Base-by-base conservation (phyloP, 2,797 vertebrate species). In the Pipistrellus pygmaeus region DNA sequence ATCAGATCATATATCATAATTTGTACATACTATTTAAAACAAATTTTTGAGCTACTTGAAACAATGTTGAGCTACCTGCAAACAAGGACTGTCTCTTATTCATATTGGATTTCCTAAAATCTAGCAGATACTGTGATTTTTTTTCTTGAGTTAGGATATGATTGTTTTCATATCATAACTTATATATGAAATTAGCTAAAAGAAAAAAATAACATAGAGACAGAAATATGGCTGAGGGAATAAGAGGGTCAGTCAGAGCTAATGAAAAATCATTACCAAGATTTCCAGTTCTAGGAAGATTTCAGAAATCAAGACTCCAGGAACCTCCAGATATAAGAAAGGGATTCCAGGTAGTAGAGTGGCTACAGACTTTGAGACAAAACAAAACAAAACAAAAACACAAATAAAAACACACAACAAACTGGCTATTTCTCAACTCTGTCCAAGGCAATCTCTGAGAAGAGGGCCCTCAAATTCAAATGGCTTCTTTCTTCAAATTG, bases 71-170 rank as follows among this genome's bases (percentile, higher is more conserved):
- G 53, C 13, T 76, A 55, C 32, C 12, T 48, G n/a, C 10, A 90
- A 88, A 25, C 8, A 51, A 84, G 69, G 12, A 53, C 1, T 5
- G 0, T 32, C 3, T 80, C 25, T 71, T 38, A 60, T 6, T 44
- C 17, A 32, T 41, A 71, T 15, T 69, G 38, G 30, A 64, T 69
- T 90, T 88, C 68, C 76, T 87, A 91, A 88, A 85, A 55, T 53
- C 30, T 53, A 71, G 4, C n/a, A 32, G 6, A 2, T 18, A 10
- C 53, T 53, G 2, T 57, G 8, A 88, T 88, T 64, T 27, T 48
- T 95, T 96, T 92, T 6, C 91, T 96, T 71, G 25, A 69, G 38
- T 46, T 85, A 68, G 6, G 60, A 55, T 84, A 32, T 23, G 77
- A 75, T 72, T 30, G 6, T 81, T 94, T 92, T 85, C 14, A 17